Evolutionary conservation across 2,888 invertebrate genomes (phyloP).

Genomic region (Leuctra nigra): DNA sequence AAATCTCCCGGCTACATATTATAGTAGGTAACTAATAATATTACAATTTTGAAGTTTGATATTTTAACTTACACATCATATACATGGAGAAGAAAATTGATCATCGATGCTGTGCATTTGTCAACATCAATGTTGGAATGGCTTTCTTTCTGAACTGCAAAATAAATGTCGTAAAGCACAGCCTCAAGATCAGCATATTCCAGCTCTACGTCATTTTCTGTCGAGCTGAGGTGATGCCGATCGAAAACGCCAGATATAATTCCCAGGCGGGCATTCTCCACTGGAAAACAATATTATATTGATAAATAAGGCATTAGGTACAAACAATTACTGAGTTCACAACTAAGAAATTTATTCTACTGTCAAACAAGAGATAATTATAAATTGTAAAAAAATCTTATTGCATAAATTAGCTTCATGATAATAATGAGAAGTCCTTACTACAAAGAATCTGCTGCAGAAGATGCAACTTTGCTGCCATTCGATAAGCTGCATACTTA

Average conservation of each 20-base stretch:
- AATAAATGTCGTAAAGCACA: conserved; percentile 65
- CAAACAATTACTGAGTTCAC: no score
- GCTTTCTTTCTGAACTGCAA: conserved; percentile 62
- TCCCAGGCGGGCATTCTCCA: conserved; percentile 46
- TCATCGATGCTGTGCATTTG: conserved; percentile 54
- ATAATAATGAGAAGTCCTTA: no score
- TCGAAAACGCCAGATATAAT: conserved; percentile 64
- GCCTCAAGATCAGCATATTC: conserved; percentile 63
- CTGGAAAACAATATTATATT: conserved; percentile 35
- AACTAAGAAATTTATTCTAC: no score
- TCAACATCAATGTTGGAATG: conserved; percentile 55
- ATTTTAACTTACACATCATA: conserved; percentile 53
- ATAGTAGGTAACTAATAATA: conserved; percentile 9
- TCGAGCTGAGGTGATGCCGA: conserved; percentile 59
- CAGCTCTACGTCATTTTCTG: conserved; percentile 58
- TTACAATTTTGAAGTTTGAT: neutral
- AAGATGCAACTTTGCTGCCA: conserved; percentile 62
- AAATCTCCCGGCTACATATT: no score
- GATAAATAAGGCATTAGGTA: no score
- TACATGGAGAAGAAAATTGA: conserved; percentile 58
- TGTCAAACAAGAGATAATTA: no score
- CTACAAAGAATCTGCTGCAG: conserved; percentile 58
- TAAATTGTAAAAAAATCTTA: no score
- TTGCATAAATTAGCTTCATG: no score
- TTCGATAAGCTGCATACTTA: conserved; percentile 67